Percentiles rank a stretch among this genome's conserved stretches.
Conservation (phyloP, 2,113 vertebrate genomes). For the Microcebus griseorufus region DNA sequence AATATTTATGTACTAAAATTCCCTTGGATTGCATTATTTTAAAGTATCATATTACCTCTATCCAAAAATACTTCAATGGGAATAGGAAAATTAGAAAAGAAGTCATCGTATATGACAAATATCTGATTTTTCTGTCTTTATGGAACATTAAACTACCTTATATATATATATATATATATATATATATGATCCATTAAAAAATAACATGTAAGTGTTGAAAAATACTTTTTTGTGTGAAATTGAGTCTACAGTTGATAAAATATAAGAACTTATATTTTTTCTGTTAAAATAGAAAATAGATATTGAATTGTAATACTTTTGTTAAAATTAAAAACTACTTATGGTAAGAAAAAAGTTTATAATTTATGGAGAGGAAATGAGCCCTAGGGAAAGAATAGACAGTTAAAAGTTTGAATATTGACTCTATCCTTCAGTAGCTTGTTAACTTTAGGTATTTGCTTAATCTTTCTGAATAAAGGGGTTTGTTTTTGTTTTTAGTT, state of each 20-base stretch:
- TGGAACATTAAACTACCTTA: slow-evolving; percentile 53
- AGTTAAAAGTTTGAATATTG: background rate
- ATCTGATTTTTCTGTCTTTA: slow-evolving; percentile 62
- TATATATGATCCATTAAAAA: slow-evolving; percentile 49
- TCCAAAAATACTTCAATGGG: slow-evolving; percentile 61
- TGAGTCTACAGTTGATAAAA: background rate
- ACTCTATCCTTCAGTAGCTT: background rate
- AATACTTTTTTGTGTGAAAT: background rate
- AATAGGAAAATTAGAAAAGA: slow-evolving; percentile 57
- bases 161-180: background rate
- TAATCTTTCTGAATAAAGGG: background rate
- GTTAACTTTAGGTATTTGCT: background rate
- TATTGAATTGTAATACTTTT: background rate
- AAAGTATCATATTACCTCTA: slow-evolving; percentile 66
- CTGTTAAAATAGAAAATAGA: background rate
- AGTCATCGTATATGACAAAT: slow-evolving; percentile 39
- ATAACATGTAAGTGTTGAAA: slow-evolving; percentile 28
- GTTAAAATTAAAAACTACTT: background rate
- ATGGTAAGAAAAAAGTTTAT: background rate
- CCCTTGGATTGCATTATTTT: slow-evolving; percentile 69
- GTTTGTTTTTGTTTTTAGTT: background rate
- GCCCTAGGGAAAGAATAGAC: background rate
- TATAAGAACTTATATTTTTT: background rate
- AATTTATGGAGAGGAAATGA: background rate
- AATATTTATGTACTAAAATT: slow-evolving; percentile 68